phyloP scores from a whole-genome alignment of 2,888 invertebrate genomes.

The Drosophila cognata region DNA sequence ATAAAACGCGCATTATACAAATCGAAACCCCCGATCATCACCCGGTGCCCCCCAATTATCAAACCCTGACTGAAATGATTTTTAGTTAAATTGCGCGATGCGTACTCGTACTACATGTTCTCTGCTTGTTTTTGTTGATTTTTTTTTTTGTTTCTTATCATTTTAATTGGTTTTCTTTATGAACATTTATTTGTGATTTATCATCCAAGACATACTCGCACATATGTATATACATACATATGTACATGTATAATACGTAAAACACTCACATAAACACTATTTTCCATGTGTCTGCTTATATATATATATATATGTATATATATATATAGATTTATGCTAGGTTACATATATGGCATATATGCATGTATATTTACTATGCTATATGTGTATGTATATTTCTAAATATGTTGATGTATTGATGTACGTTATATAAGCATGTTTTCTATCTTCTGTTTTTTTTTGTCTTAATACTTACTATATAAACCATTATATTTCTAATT shows the following conservation, averaged over 20 bases:
- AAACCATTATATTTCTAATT: constrained; percentile 32
- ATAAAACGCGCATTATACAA: constrained; percentile 54
- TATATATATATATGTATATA: background rate
- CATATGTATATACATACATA: constrained; percentile 18
- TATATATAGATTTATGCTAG: constrained; percentile 23
- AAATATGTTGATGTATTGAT: constrained; percentile 28
- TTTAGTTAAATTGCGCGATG: constrained; percentile 58
- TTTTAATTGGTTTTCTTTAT: constrained; percentile 67
- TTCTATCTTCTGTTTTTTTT: background rate
- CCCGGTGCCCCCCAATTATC: constrained; percentile 10
- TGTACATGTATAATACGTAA: constrained; percentile 9
- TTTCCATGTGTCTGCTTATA: constrained; percentile 1
- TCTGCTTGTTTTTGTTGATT: constrained; percentile 13
- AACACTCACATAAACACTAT: constrained; percentile 5
- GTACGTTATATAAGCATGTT: constrained; percentile 47
- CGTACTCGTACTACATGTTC: constrained; percentile 33
- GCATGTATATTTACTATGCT: constrained; percentile 15
- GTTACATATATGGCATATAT: constrained; percentile 16
- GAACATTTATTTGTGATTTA: constrained; percentile 69
- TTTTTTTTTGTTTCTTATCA: constrained; percentile 42
- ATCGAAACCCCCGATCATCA: constrained; percentile 20
- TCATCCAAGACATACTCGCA: constrained; percentile 58
- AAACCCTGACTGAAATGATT: constrained; percentile 35
- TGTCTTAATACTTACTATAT: constrained; percentile 34
- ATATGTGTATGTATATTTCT: constrained; percentile 26